phyloP scores from a whole-genome alignment of 2,113 vertebrate species.

The Oncorhynchus masou region DNA sequence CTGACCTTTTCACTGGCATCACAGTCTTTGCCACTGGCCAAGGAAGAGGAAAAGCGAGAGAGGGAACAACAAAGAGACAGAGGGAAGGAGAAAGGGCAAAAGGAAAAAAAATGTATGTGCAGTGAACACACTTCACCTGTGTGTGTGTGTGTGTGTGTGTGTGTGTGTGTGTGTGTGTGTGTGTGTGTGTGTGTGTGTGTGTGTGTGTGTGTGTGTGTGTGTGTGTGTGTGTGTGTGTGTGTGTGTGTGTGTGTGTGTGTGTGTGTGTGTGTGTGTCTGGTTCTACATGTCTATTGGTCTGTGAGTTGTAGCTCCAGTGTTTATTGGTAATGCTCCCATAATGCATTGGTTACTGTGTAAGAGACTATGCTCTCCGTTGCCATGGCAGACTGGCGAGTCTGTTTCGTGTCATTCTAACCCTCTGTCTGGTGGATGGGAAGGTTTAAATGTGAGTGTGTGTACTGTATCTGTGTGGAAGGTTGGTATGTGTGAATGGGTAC shows the following conservation, averaged over 20 bases:
- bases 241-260: too few species aligned
- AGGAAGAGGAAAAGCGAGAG: too few species aligned
- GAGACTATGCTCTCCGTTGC: too few species aligned
- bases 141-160: background rate
- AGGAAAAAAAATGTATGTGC: too few species aligned
- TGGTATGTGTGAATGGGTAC: background rate
- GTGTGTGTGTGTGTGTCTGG: too few species aligned
- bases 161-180: too few species aligned
- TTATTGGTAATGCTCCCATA: slow-evolving; percentile 1
- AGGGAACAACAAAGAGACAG: background rate
- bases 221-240: too few species aligned
- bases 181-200: too few species aligned
- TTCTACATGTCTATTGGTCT: too few species aligned
- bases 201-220: too few species aligned
- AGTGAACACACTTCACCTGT: too few species aligned
- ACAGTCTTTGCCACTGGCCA: background rate
- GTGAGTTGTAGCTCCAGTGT: background rate
- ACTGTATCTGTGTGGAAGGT: background rate
- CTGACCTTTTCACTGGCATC: background rate
- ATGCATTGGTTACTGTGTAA: background rate
- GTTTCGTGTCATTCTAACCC: background rate
- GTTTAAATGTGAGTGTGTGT: background rate
- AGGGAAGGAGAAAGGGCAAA: background rate
- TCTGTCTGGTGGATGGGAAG: background rate
- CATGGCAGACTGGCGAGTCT: background rate